Base-by-base conservation (phyloP, 2,797 vertebrate species). In the Phalloptychus januarius region DNA sequence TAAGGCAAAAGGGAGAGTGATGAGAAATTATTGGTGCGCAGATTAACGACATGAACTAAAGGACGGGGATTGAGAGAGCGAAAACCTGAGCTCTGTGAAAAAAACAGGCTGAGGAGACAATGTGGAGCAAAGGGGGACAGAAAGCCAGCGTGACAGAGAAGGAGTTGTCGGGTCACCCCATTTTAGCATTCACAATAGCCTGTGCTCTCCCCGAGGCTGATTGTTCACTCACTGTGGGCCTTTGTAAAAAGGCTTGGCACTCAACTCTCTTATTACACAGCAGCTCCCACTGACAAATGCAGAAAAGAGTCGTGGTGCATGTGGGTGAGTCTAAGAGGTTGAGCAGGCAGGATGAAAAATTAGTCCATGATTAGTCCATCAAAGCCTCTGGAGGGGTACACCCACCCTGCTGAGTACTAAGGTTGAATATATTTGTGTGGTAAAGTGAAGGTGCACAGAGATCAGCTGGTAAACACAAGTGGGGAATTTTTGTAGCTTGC, bases 221-320 rank as follows among this genome's bases (percentile, higher is more conserved):
- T 95, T 95, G 95, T 95, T 93, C 92, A 94, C 89, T 95, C 94
- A 94, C 92, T 94, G 93, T 92, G 87, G 90, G 88, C 80, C 93
- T 95, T 95, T 95, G 93, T 95, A 86, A 93, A 92, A 91, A 85
- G 83, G 83, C 92, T 87, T 80, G 73, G 90, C 88, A 90, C 92
- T 93, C 90, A 31, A 84, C 90, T 90, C 93, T 91, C 92, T 83
- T 89, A 86, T 92, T 93, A 92, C 91, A 90, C 89, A 86, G 88
- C 86, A 88, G 86, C 87, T 91, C 89, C 88, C 85, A 92, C 90
- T 89, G 72, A 16, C 88, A 82, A 80, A 83, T 86, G 86, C 18
- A 90, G 89, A 92, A 91, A 86, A 72, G 71, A 85, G 87, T 84
- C 78, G 46, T 86, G 85, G 73, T 86, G 79, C 81, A 79, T 86